phyloP scores from a whole-genome alignment of 2,797 vertebrate species.

The Meriones psammophilus region DNA sequence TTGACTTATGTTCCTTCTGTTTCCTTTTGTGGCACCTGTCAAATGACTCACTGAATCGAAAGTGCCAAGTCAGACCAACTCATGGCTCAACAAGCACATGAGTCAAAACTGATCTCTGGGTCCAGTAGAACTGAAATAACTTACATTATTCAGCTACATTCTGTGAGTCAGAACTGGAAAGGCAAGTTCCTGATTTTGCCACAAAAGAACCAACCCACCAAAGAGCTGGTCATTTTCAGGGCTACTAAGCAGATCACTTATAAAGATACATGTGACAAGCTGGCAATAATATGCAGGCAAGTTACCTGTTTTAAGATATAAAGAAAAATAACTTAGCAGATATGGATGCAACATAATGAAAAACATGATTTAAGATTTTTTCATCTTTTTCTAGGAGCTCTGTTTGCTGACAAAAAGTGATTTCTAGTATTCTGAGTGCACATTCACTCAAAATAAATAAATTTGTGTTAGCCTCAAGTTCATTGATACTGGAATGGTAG shows the following conservation, averaged over 20 bases:
- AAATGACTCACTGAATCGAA: background rate
- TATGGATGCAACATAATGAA: background rate
- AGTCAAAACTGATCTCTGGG: conserved; percentile 25
- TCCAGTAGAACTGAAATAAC: background rate
- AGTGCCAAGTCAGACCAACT: conserved; percentile 9
- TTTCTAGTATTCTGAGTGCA: background rate
- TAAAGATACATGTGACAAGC: background rate
- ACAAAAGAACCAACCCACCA: background rate
- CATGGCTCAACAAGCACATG: background rate
- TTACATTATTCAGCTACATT: conserved; percentile 9
- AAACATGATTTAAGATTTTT: background rate
- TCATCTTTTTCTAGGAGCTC: background rate
- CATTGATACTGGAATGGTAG: background rate
- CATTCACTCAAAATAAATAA: background rate
- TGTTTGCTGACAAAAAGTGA: background rate
- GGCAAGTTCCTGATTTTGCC: background rate
- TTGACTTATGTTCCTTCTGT: background rate
- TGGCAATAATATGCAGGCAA: conserved; percentile 26
- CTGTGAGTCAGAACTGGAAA: background rate
- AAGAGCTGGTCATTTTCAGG: background rate
- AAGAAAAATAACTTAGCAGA: background rate
- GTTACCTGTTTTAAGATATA: background rate
- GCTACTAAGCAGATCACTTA: background rate
- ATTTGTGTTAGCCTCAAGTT: background rate
- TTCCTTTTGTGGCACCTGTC: conserved; percentile 9